These are phyloP conservation scores for Periphyllus acericola DNA, from an alignment of 2,888 invertebrate species.

Conservation along the genomic window DNA sequence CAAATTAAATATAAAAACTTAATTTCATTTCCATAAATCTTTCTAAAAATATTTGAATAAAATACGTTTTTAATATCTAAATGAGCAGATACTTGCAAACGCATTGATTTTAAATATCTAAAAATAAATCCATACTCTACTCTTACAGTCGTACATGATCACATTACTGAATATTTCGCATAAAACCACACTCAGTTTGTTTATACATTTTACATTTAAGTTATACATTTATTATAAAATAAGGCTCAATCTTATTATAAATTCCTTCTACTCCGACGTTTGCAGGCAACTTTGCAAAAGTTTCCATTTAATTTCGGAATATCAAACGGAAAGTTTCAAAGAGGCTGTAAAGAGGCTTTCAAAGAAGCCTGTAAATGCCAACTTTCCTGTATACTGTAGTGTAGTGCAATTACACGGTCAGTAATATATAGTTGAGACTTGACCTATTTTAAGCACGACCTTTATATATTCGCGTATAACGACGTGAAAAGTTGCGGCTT, in stretches of 20 bases:
- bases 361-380: slow-evolving; percentile 8
- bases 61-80: too few relatives aligned
- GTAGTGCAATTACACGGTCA: background rate
- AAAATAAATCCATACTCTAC: too few relatives aligned
- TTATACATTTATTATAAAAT: background rate
- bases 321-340: slow-evolving; percentile 28
- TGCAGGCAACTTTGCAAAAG: background rate
- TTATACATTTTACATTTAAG: background rate
- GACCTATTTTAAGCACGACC: background rate
- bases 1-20: too few relatives aligned
- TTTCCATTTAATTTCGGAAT: slow-evolving; percentile 2
- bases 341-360: background rate
- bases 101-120: too few relatives aligned
- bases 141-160: too few relatives aligned
- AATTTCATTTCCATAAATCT: too few relatives aligned
- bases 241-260: background rate
- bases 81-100: too few relatives aligned
- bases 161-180: background rate
- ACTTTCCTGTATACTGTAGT: background rate
- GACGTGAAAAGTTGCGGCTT: background rate
- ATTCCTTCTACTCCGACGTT: background rate
- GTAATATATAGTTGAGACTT: background rate
- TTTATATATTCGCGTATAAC: background rate
- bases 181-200: background rate
- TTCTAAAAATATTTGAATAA: too few relatives aligned